phyloP scores from a whole-genome alignment of 2,888 invertebrate species.

The Caenorhabditis wallacei region DNA sequence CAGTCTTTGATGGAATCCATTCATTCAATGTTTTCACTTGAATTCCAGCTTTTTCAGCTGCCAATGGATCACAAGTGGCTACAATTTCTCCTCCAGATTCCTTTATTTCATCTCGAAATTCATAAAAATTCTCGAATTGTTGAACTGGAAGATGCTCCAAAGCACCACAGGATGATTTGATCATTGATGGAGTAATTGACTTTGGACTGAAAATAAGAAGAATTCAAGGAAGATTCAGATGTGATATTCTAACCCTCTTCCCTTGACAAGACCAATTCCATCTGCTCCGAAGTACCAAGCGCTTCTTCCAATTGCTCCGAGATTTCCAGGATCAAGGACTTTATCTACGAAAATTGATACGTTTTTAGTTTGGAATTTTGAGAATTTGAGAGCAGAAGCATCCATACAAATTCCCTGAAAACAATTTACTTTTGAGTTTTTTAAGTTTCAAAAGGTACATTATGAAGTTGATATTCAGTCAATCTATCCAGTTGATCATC shows the following conservation, averaged over 20 bases:
- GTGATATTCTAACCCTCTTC: conserved; percentile 58
- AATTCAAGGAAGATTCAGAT: background rate
- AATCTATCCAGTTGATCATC: conserved; percentile 68
- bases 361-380: conserved; percentile 17
- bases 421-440: background rate
- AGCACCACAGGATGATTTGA: conserved; percentile 72
- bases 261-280: conserved; percentile 63
- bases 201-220: conserved; percentile 61
- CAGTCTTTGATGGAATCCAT: conserved; percentile 32
- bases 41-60: conserved; percentile 54
- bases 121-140: conserved; percentile 46
- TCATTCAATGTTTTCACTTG: conserved; percentile 23
- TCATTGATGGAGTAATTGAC: conserved; percentile 70
- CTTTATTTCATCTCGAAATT: conserved; percentile 51
- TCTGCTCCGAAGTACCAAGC: conserved; percentile 70
- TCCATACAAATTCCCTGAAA: conserved; percentile 71
- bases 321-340: conserved; percentile 72
- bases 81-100: conserved; percentile 38
- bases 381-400: conserved; percentile 52
- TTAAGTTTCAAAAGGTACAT: conserved; percentile 44
- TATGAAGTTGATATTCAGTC: conserved; percentile 72
- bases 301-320: conserved; percentile 72
- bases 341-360: conserved; percentile 66
- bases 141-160: conserved; percentile 68
- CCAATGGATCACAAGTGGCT: conserved; percentile 61